These are phyloP conservation scores for Oxyteleia sp. DNA, from an alignment of 2,888 invertebrate genomes.

Conservation along the genomic window DNA sequence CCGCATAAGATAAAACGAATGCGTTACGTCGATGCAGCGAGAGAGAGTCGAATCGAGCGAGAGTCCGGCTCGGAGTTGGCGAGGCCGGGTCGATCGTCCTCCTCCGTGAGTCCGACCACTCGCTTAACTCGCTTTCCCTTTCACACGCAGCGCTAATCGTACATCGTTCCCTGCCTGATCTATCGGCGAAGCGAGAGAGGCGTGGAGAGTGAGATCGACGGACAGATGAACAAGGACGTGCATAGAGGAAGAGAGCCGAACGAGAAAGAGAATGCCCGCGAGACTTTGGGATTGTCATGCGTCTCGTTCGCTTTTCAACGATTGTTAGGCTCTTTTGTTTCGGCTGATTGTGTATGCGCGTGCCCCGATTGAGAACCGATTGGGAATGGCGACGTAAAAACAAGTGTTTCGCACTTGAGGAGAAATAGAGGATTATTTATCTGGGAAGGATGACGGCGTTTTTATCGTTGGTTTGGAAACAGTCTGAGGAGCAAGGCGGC, in stretches of 20 bases:
- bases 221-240: constrained; percentile 48
- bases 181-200: constrained; percentile 77
- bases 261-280: constrained; percentile 61
- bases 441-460: no score
- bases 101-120: constrained; percentile 78
- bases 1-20: constrained; percentile 78
- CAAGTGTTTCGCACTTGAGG: no score
- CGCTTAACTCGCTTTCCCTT: constrained; percentile 86
- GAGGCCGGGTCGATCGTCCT: constrained; percentile 81
- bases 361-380: not conserved
- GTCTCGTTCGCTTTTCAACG: constrained; percentile 69
- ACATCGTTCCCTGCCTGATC: constrained; percentile 84
- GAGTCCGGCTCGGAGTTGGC: constrained; percentile 72
- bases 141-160: constrained; percentile 86
- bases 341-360: constrained; percentile 29
- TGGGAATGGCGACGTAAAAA: not conserved
- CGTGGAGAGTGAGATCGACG: constrained; percentile 71
- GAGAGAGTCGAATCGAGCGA: constrained; percentile 82
- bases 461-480: no score
- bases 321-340: constrained; percentile 54
- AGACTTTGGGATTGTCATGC: constrained; percentile 63
- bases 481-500: no score
- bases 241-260: constrained; percentile 59
- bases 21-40: constrained; percentile 80
- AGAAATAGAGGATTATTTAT: no score